Conservation (phyloP, 2,797 vertebrate species). For the Sebastes iracundus region DNA sequence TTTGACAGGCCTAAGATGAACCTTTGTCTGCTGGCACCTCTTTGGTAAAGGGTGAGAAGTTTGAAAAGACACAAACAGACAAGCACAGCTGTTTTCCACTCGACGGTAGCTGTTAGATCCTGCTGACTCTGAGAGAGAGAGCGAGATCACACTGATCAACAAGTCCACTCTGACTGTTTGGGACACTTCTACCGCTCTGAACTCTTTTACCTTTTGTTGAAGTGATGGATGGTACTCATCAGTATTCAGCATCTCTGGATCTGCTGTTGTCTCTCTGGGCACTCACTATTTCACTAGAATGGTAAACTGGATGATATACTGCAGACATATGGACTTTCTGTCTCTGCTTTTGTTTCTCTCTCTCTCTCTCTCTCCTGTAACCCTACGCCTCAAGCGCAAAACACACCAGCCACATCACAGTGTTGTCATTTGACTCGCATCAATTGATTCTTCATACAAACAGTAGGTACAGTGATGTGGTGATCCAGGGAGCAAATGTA, state of each 20-base stretch:
- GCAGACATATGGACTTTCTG: background rate
- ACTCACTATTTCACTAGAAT: slow-evolving; percentile 18
- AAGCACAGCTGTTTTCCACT: background rate
- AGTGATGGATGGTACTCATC: slow-evolving; percentile 42
- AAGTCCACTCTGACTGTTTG: background rate
- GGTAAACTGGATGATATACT: slow-evolving; percentile 8
- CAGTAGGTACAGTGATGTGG: background rate
- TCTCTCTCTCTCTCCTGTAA: background rate
- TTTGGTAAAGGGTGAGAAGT: background rate
- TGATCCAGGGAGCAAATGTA: background rate
- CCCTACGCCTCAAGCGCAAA: background rate
- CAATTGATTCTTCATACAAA: background rate
- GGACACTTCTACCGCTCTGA: background rate
- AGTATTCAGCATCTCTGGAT: slow-evolving; percentile 34
- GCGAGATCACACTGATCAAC: background rate
- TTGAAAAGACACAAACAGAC: background rate
- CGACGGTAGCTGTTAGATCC: background rate
- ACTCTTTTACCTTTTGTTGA: slow-evolving; percentile 15
- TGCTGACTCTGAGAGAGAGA: background rate
- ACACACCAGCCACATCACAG: background rate
- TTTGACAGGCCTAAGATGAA: background rate
- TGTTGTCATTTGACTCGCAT: background rate
- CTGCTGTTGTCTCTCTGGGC: background rate
- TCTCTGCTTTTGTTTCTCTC: background rate
- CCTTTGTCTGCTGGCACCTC: background rate